Evolutionary conservation across 2,113 vertebrate species (phyloP).

Genomic region (Orthonyx spaldingii): DNA sequence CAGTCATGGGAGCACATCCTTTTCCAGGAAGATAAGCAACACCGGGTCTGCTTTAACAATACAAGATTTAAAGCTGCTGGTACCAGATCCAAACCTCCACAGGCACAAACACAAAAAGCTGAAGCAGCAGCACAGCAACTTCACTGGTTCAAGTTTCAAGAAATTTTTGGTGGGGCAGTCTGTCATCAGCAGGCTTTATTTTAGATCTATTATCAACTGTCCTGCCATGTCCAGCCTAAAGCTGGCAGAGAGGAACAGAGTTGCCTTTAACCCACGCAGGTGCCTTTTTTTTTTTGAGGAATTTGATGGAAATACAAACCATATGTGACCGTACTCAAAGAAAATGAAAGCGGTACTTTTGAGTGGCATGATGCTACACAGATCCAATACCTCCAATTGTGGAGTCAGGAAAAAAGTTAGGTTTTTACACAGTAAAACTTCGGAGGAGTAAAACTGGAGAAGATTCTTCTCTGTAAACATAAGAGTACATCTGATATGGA

Average conservation of each 20-base stretch:
- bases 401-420: not conserved
- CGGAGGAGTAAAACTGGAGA: not conserved
- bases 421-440: not conserved
- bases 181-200: not conserved
- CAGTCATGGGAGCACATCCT: not conserved
- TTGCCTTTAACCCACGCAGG: not conserved
- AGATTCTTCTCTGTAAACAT: not conserved
- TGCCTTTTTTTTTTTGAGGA: not conserved
- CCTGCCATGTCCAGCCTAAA: not conserved
- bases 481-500: not conserved
- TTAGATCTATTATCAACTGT: not conserved
- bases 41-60: not conserved
- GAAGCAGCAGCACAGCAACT: not conserved
- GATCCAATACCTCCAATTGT: not conserved
- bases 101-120: not conserved
- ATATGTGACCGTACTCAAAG: not conserved
- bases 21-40: constrained; percentile 6
- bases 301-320: not conserved
- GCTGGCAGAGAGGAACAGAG: not conserved
- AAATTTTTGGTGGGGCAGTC: not conserved
- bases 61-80: not conserved
- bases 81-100: not conserved
- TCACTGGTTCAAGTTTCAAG: not conserved
- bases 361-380: not conserved
- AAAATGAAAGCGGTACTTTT: not conserved